Evolutionary conservation across 2,888 invertebrate species (phyloP).

Genomic region (Entomobrya multifasciata): DNA sequence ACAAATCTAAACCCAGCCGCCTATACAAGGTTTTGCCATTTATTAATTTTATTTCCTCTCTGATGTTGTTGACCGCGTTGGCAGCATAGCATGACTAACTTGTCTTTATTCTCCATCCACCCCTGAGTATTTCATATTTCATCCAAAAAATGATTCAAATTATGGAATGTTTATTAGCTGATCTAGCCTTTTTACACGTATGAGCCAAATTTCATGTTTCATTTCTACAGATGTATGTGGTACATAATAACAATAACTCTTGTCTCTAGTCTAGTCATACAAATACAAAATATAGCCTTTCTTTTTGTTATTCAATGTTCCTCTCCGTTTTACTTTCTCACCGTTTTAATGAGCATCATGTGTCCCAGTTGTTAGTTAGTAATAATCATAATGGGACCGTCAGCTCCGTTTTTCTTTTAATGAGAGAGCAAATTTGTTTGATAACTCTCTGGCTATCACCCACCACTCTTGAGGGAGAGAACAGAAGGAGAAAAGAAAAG

Average conservation of each 20-base stretch:
- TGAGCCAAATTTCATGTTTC: no score
- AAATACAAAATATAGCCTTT: background rate
- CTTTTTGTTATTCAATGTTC: background rate
- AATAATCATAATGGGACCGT: slow-evolving; percentile 30
- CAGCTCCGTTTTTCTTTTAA: slow-evolving; percentile 23
- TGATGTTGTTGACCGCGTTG: no score
- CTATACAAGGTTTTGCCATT: no score
- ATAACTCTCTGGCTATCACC: background rate
- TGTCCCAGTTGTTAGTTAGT: background rate
- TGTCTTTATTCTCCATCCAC: no score
- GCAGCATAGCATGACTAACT: no score
- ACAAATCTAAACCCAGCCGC: no score
- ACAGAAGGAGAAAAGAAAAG: slow-evolving; percentile 14
- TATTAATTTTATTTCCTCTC: no score
- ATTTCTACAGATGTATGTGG: no score
- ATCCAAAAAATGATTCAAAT: slow-evolving; percentile 13
- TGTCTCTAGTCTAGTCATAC: background rate
- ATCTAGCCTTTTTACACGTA: no score
- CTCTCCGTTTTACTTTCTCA: background rate
- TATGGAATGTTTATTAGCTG: slow-evolving; percentile 31
- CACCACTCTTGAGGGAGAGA: slow-evolving; percentile 8
- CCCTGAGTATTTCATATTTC: no score
- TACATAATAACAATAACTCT: no score
- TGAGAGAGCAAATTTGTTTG: slow-evolving; percentile 34
- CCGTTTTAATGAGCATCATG: slow-evolving; percentile 1